A percentile compares a stretch with the other conserved stretches of the same genome.
phyloP scores from a whole-genome alignment of 1,140 invertebrate species.

The Calosoma granatense region DNA sequence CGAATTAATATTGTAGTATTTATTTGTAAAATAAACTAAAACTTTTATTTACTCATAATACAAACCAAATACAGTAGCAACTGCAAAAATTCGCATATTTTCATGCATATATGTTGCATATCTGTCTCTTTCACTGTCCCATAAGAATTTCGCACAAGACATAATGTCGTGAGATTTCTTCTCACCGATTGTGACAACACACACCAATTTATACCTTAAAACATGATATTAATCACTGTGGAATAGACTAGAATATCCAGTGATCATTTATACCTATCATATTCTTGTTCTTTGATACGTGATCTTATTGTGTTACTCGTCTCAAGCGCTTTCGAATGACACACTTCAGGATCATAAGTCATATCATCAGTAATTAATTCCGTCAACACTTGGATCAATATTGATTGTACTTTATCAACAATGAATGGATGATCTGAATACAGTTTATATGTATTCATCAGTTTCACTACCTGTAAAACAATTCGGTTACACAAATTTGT shows the following conservation, averaged over 20 bases:
- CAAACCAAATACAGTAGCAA: slow-evolving; percentile 43
- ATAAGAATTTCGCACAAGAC: slow-evolving; percentile 42
- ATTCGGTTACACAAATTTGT: too few relatives aligned
- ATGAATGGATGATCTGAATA: slow-evolving; percentile 40
- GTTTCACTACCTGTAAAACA: slow-evolving; percentile 30
- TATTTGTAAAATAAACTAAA: neutral
- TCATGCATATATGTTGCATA: slow-evolving; percentile 43
- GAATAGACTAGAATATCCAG: slow-evolving; percentile 2
- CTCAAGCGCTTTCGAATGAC: slow-evolving; percentile 31
- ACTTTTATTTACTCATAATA: slow-evolving; percentile 43
- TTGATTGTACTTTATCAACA: slow-evolving; percentile 36
- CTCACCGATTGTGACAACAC: slow-evolving; percentile 45
- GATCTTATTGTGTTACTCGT: slow-evolving; percentile 35
- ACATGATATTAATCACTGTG: slow-evolving; percentile 3
- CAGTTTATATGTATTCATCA: slow-evolving; percentile 40
- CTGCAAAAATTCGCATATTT: slow-evolving; percentile 41
- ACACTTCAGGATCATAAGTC: slow-evolving; percentile 34
- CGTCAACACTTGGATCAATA: slow-evolving; percentile 34
- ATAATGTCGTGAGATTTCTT: slow-evolving; percentile 43
- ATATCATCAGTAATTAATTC: slow-evolving; percentile 38
- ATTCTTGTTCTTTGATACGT: slow-evolving; percentile 37
- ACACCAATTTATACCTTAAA: slow-evolving; percentile 48
- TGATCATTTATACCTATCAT: slow-evolving; percentile 34
- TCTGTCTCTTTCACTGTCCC: slow-evolving; percentile 45
- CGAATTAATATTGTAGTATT: too few relatives aligned